A percentile compares a stretch with the other conserved stretches of the same genome.
These are phyloP conservation scores for Anguilla japonica DNA, from an alignment of 2,113 vertebrate species.

Conservation along the genomic window DNA sequence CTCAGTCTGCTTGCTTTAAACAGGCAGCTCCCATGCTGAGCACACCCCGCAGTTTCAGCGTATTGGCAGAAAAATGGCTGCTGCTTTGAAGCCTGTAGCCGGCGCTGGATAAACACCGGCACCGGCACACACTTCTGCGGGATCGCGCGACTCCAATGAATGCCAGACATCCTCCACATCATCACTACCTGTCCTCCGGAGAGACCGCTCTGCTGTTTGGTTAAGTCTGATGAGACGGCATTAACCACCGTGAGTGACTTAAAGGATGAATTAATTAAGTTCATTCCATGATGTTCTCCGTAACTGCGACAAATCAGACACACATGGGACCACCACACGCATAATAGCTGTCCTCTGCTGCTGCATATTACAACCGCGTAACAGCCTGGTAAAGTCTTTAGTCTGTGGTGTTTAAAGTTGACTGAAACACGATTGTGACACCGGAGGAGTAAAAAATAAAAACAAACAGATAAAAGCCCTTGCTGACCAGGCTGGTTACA, in stretches of 20 bases:
- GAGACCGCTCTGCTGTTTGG: neutral
- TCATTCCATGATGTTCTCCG: neutral
- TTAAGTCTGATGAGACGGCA: neutral
- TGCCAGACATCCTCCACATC: neutral
- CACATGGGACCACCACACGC: no score
- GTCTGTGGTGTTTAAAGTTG: neutral
- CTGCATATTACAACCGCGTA: neutral
- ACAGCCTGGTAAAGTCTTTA: neutral
- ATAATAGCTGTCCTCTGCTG: neutral
- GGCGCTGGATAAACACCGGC: neutral
- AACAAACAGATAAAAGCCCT: neutral
- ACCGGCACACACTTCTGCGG: neutral
- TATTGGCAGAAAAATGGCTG: neutral
- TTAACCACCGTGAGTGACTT: neutral
- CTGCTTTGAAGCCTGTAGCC: neutral
- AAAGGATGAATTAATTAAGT: neutral
- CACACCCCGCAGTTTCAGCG: neutral
- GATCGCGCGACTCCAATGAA: neutral
- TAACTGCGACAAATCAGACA: neutral
- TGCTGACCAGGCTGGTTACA: conserved; percentile 37
- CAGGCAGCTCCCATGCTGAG: neutral
- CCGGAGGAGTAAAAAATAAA: neutral
- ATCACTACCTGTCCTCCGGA: neutral
- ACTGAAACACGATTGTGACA: no score
- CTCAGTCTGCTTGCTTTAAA: neutral